Evolutionary conservation across 1,140 invertebrate genomes (phyloP), one percentile per base, ranked within the genome.

Genomic region (Cherax destructor): DNA sequence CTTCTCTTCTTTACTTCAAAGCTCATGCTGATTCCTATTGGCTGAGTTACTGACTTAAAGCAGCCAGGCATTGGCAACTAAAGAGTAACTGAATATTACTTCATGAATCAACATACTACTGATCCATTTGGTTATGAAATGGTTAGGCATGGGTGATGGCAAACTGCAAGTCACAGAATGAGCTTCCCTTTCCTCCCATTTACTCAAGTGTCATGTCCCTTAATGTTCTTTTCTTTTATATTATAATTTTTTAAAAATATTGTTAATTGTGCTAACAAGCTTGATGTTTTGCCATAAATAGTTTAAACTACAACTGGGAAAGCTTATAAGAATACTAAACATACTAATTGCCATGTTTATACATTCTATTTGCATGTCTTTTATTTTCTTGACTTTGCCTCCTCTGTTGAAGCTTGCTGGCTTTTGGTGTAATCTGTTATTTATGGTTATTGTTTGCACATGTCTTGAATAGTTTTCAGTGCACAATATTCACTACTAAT

Each of bases 371-470:
- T 79, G 78, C 76, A 61, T 47, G 50, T n/a, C 56, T 78, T 69
- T 80, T 88, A 47, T 80, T 88, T 80, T 79, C 78, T 69, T 65
- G 13, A 80, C 59, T 80, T 78, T 80, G 77, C 76, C 86, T 88
- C 61, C 56, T 78, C 76, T 88, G 86, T 88, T 72, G 74, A 88
- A 88, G 86, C 86, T 88, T 88, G 86, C 86, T 88, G 86, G 52
- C 77, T 80, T 88, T 69, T 77, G 72, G 85, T 52, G 30, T 86
- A 47, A 41, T 86, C 76, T 78, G 74, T 78, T 86, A 24, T 41
- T 78, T 86, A 50, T 86, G 24, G n/a, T 77, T 86, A 79, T 79
- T 80, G 16, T 76, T 72, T 85, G n/a, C 30, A 61, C 59, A 65
- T 74, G 47, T 65, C 50, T 80, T 80, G 13, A 80, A 52, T 69